Conservation (phyloP, 2,888 invertebrate species). For the Catocala nupta region DNA sequence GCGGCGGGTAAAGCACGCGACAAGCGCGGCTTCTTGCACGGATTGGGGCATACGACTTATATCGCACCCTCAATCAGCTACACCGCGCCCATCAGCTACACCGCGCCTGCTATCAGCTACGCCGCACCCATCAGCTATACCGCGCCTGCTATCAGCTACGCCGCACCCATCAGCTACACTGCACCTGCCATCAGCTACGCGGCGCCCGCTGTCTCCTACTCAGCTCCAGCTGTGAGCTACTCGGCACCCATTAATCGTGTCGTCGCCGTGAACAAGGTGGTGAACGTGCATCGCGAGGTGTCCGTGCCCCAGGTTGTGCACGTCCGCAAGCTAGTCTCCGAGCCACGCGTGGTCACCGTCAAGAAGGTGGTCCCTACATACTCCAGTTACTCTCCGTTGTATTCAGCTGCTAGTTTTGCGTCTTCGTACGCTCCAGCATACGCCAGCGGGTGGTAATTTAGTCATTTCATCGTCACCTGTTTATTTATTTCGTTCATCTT, state of each 20-base stretch:
- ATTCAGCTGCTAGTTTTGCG: background rate
- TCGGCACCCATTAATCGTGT: conserved; percentile 25
- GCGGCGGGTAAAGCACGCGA: conserved; percentile 6
- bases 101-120: conserved; percentile 20
- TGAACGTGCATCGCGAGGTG: conserved; percentile 49
- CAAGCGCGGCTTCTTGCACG: conserved; percentile 12
- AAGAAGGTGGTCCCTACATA: conserved; percentile 50
- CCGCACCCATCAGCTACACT: conserved; percentile 16
- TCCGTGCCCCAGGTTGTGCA: conserved; percentile 54
- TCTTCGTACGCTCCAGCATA: conserved; percentile 22
- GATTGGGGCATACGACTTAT: background rate
- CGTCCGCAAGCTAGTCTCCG: conserved; percentile 57
- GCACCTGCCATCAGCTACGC: conserved; percentile 17
- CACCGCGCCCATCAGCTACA: background rate
- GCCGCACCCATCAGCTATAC: conserved; percentile 5
- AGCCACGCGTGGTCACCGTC: conserved; percentile 58
- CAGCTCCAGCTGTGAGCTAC: conserved; percentile 24
- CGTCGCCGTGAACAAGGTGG: conserved; percentile 50
- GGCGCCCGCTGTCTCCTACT: conserved; percentile 21
- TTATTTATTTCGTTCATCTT: no score
- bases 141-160: conserved; percentile 19
- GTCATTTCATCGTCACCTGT: background rate
- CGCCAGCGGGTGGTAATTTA: conserved; percentile 21
- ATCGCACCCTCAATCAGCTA: no score
- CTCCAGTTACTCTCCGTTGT: background rate